These are phyloP conservation scores for Emys orbicularis DNA, from an alignment of 2,797 vertebrate genomes.

Conservation along the genomic window DNA sequence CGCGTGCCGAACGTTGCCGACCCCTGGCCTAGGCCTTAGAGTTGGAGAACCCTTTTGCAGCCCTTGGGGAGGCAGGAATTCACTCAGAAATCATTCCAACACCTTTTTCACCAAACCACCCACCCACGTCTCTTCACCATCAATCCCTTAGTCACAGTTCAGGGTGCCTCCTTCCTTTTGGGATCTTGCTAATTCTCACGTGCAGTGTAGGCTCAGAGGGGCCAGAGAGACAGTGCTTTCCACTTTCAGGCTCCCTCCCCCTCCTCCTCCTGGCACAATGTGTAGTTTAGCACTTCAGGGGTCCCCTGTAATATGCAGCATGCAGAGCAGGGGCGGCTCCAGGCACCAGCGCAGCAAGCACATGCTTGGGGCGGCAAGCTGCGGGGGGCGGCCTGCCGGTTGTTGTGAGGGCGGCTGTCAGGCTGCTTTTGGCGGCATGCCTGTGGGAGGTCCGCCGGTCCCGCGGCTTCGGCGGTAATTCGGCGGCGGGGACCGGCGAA, in stretches of 20 bases:
- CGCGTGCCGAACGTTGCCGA: too few species aligned
- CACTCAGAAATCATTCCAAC: neutral
- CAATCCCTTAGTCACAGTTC: neutral
- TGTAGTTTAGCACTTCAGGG: neutral
- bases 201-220: neutral
- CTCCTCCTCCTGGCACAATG: neutral
- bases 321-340: too few species aligned
- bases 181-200: neutral
- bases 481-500: too few species aligned
- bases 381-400: too few species aligned
- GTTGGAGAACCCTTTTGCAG: neutral
- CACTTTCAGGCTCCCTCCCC: neutral
- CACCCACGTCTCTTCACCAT: neutral
- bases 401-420: too few species aligned
- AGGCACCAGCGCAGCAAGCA: too few species aligned
- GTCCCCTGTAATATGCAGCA: accelerated
- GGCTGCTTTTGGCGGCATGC: too few species aligned
- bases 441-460: too few species aligned
- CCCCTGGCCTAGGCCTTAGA: neutral
- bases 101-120: neutral
- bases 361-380: too few species aligned
- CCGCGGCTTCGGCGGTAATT: too few species aligned
- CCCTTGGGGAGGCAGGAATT: neutral
- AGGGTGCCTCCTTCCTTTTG: neutral
- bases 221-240: neutral